Evolutionary conservation across 2,888 invertebrate species (phyloP).

Genomic region (Drosophila vallismaia): DNA sequence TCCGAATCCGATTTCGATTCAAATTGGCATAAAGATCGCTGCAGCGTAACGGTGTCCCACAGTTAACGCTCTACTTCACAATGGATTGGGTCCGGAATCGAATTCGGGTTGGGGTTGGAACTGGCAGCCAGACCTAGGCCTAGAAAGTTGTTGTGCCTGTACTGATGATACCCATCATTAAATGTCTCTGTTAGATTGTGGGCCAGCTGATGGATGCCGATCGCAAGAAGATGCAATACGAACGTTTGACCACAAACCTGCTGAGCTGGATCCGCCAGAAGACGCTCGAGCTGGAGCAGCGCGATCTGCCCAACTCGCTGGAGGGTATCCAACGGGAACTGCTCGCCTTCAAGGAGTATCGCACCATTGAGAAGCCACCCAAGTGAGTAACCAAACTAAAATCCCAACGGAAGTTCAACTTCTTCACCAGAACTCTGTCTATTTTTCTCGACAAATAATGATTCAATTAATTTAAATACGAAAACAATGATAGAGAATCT

Average conservation of each 20-base stretch:
- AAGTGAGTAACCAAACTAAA: slow-evolving; percentile 87
- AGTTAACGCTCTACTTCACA: slow-evolving; percentile 76
- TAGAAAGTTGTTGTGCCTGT: slow-evolving; percentile 61
- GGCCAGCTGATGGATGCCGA: slow-evolving; percentile 98
- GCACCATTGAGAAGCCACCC: slow-evolving; percentile 98
- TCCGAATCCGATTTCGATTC: slow-evolving; percentile 33
- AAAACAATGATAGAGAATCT: too few species aligned
- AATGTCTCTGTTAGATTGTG: slow-evolving; percentile 90
- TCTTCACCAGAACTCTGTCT: background rate
- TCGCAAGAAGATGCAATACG: slow-evolving; percentile 95
- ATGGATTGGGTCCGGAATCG: slow-evolving; percentile 41
- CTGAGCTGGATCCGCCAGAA: slow-evolving; percentile 97
- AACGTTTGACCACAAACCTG: slow-evolving; percentile 91
- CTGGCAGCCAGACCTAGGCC: slow-evolving; percentile 47
- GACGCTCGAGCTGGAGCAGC: slow-evolving; percentile 91
- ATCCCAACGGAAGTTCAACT: background rate
- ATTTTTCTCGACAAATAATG: too few species aligned
- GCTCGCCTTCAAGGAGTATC: slow-evolving; percentile 95
- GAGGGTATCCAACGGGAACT: slow-evolving; percentile 97
- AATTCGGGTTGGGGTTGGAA: slow-evolving; percentile 25
- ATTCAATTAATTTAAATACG: too few species aligned
- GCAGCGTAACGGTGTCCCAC: slow-evolving; percentile 74
- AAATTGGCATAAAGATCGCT: slow-evolving; percentile 36
- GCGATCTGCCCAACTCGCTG: slow-evolving; percentile 96
- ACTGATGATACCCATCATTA: slow-evolving; percentile 43